Base-by-base conservation (phyloP, 1,140 invertebrate genomes). In the Lineus longissimus region DNA sequence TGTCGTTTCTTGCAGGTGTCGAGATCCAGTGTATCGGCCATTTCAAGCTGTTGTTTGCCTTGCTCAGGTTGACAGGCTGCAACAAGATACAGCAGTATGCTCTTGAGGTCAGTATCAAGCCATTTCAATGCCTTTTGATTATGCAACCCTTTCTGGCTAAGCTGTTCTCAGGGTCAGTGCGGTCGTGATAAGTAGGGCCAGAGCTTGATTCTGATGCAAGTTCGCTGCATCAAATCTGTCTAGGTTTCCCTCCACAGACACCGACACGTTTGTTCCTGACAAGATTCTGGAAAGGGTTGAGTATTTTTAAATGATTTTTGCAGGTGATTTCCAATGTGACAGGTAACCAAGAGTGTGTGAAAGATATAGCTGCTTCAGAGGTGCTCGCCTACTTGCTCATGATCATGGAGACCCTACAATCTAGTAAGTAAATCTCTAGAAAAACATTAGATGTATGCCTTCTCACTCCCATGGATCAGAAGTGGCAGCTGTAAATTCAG, bases 21-120 rank as follows among this genome's bases (percentile, higher is more conserved):
- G 96, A 98, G 80, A 91, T 95, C 62, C 91, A 97, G 72, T 98
- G 95, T 79, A 97, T 98, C 69, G 97, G 96, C 0, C 91, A 97
- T 74, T 98, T 99, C 82, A 89, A 89, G 65, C 83, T 97, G 55
- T 83, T 99, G 41, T 98, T 98, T 78, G 88, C 87, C 55, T 86
- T 98, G 64, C 80, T 98, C 23, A 88, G 86, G 58, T 79, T 88
- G 25, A 86, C 87, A 64, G 84, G 84, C 66, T 86, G 84, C 77
- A 86, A 85, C 67, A 83, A 82, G 45, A 86, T 95, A 60, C 92
- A 94, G 74, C 85, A 86, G 69, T 85, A 85, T 57, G 87, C 91
- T 17, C 76, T 95, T 43, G 79, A 82, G 75, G 77, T 81, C 70
- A 68, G 63, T 59, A 33, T 63, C 47, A 58, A 27, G 54, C 23